Conservation (phyloP, 1,140 invertebrate species). For the Cotesia vestalis region DNA sequence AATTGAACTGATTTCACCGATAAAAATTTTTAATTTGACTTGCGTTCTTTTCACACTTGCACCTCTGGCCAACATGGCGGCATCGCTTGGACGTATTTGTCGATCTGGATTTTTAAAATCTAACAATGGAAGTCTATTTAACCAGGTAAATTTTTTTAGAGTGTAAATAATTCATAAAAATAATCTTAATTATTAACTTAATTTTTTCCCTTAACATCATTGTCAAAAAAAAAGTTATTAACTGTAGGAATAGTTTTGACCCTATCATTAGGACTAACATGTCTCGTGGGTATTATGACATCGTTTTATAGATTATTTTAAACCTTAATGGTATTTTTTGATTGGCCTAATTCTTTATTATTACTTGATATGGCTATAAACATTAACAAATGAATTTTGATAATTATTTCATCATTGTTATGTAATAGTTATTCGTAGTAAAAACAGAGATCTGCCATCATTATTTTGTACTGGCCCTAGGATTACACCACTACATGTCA, state of each 20-base stretch:
- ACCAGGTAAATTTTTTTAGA: constrained; percentile 63
- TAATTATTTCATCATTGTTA: constrained; percentile 41
- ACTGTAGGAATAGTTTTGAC: background rate
- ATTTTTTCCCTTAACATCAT: background rate
- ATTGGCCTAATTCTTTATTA: constrained; percentile 13
- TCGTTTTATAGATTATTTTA: constrained; percentile 18
- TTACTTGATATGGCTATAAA: background rate
- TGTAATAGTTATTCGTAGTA: constrained; percentile 50
- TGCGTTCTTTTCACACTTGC: constrained; percentile 44
- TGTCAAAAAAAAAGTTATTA: background rate
- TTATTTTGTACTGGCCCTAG: constrained; percentile 33
- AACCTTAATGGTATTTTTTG: background rate
- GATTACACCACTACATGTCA: constrained; percentile 20
- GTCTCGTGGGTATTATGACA: constrained; percentile 58
- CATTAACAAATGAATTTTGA: constrained; percentile 9
- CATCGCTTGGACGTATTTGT: constrained; percentile 81
- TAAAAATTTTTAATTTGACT: constrained; percentile 43
- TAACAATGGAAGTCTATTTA: constrained; percentile 63
- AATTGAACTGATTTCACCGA: background rate
- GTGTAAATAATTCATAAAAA: constrained; percentile 1
- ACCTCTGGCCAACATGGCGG: constrained; percentile 78
- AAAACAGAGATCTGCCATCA: constrained; percentile 56
- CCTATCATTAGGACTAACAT: background rate
- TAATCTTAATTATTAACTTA: background rate
- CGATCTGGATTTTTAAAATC: constrained; percentile 78